Conservation (phyloP, 2,797 vertebrate genomes). For the Zalophus californianus region DNA sequence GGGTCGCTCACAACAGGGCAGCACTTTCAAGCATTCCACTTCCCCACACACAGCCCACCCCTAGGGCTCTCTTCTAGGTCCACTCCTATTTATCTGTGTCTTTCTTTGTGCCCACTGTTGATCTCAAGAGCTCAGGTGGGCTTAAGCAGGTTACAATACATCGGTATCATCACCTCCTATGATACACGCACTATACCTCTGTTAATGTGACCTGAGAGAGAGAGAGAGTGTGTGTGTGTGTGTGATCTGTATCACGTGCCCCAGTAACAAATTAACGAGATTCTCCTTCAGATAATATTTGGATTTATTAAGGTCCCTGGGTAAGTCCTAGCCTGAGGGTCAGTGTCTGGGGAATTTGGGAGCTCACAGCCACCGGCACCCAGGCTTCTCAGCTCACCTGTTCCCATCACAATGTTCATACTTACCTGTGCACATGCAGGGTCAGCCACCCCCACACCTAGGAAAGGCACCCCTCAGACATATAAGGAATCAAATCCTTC, state of each 20-base stretch:
- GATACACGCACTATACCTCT: background rate
- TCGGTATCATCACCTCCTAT: background rate
- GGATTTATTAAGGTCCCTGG: background rate
- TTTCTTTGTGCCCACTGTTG: background rate
- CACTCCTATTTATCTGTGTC: background rate
- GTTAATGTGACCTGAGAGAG: background rate
- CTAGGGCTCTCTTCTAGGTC: no score
- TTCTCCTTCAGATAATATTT: background rate
- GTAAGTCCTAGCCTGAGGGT: background rate
- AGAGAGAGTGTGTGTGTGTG: no score
- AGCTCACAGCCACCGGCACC: background rate
- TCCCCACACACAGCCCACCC: background rate
- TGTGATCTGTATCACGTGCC: background rate
- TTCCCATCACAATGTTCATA: no score
- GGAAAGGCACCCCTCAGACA: background rate
- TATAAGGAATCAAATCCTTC: background rate
- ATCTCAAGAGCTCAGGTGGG: background rate
- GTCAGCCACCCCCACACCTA: no score
- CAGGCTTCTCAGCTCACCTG: background rate
- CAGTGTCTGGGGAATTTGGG: background rate
- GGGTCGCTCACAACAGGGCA: background rate
- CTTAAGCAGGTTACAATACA: background rate
- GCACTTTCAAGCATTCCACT: background rate
- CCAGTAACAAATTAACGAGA: background rate
- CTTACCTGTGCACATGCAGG: background rate